Conservation (phyloP, 2,888 invertebrate species). For the Trachelus stipa region DNA sequence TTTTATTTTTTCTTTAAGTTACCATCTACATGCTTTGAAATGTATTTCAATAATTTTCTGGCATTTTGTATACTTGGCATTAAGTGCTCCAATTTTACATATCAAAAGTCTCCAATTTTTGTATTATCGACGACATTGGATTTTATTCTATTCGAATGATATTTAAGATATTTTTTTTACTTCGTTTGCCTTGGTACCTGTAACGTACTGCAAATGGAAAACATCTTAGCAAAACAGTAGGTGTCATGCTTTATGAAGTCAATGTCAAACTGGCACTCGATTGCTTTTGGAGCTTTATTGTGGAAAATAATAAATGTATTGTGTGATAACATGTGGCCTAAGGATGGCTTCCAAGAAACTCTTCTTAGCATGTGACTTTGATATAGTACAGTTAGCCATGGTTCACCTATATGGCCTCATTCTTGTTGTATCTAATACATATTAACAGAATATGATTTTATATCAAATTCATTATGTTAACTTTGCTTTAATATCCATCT, state of each 20-base stretch:
- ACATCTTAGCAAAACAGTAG: not conserved
- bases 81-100: not conserved
- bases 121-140: not conserved
- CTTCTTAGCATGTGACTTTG: not conserved
- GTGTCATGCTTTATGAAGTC: constrained; percentile 23
- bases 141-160: not conserved
- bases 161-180: not conserved
- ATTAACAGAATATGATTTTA: not conserved
- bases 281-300: constrained; percentile 22
- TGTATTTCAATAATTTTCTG: not conserved
- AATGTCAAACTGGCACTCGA: constrained; percentile 36
- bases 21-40: not conserved
- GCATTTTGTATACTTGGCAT: not conserved
- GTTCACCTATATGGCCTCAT: not conserved
- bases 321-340: not conserved
- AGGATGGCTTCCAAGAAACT: not conserved
- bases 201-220: not conserved
- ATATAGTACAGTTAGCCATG: not conserved
- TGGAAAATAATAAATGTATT: not conserved
- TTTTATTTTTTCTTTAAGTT: not conserved
- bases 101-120: constrained; percentile 39
- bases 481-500: not conserved
- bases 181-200: not conserved
- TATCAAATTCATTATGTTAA: not conserved
- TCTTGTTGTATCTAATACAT: not conserved